Base-by-base conservation (phyloP, 1,140 invertebrate genomes). In the Periplaneta americana region DNA sequence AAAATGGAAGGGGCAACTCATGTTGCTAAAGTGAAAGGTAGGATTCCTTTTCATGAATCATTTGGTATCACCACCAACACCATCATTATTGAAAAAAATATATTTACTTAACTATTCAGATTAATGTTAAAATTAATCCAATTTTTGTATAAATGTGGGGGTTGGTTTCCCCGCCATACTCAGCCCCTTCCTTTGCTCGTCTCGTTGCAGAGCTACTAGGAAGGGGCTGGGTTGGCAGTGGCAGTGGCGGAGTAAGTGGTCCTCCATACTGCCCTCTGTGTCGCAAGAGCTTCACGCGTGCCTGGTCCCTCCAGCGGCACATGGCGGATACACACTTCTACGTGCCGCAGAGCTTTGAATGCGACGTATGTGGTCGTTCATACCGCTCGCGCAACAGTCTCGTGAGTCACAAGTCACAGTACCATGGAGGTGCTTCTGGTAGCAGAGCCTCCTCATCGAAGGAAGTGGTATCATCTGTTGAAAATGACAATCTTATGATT, bases 361-460 rank as follows among this genome's bases (percentile, higher is more conserved):
- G 90, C 82, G 88, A 90, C 80, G 85, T 88, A 22, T 91, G 90
- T 84, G 88, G 89, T 48, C 85, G 89, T 39, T 88, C 86, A 79
- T 91, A 91, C 85, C 89, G 90, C 78, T 90, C 89, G 4, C 87
- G 89, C 74, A 91, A 91, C 84, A 90, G 89, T 82, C 85, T 91
- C 79, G 87, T 91, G 83, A 90, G 90, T 75, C 90, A 91, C 83
- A 89, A 89, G 82, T 90, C 89, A 83, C 90, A 90, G 83, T 90
- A 90, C 82, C 90, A 91, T 83, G 88, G 80, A 17, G 80, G 76
- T n/a, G 10, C 76, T 34, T 22, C 76, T 15, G 35, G 76, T 34
- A 36, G 34, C 36, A 34, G 76, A 9, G 34, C 76, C n/a, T 34
- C 76, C 2, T 78, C 35, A 8, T 31, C 34, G 34, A 78, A 39